These are phyloP conservation scores for Scleropages formosus DNA, from an alignment of 2,797 vertebrate genomes.

Conservation along the genomic window DNA sequence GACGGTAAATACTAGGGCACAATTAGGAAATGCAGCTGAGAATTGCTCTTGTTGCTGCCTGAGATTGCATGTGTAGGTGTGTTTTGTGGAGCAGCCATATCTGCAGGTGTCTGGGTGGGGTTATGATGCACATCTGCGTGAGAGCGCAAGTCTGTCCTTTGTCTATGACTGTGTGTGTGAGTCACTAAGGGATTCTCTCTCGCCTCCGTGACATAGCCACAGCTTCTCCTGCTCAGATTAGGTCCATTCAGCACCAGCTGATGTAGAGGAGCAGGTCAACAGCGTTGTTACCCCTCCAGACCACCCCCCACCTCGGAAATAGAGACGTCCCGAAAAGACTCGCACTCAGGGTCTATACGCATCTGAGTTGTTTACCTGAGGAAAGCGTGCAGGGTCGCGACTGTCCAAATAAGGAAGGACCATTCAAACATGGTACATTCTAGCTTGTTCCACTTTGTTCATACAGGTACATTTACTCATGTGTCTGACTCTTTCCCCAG, in stretches of 20 bases:
- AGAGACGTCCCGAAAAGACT: not conserved
- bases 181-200: not conserved
- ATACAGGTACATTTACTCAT: too few species aligned
- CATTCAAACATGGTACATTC: too few species aligned
- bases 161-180: conserved; percentile 6
- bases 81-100: not conserved
- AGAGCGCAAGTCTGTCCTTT: not conserved
- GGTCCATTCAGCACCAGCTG: not conserved
- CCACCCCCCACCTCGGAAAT: not conserved
- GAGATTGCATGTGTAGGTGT: not conserved
- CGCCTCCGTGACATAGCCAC: conserved; percentile 9
- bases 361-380: too few species aligned
- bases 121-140: not conserved
- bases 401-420: too few species aligned
- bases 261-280: not conserved
- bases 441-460: too few species aligned
- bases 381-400: too few species aligned
- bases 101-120: not conserved
- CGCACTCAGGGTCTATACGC: too few species aligned
- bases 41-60: not conserved
- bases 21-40: not conserved
- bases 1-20: too few species aligned
- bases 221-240: conserved; percentile 21
- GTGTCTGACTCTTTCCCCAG: too few species aligned
- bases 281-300: not conserved